Evolutionary conservation across 2,888 invertebrate genomes (phyloP).

Genomic region (Geotrupes spiniger): DNA sequence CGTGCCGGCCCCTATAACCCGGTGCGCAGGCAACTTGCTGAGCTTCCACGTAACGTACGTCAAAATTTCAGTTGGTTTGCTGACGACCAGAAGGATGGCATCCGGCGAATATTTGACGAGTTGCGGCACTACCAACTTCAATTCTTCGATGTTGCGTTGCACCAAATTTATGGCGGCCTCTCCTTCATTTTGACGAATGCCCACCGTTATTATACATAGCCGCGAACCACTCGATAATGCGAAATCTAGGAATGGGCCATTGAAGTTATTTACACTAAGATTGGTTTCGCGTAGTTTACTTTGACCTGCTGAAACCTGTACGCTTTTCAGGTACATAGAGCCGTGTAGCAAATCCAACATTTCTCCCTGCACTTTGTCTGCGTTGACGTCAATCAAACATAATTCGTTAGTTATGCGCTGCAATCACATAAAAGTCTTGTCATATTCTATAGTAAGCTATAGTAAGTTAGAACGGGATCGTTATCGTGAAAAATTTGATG

Average conservation of each 20-base stretch:
- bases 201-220: constrained; percentile 82
- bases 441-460: too few relatives aligned
- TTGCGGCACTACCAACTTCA: constrained; percentile 76
- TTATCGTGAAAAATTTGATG: too few relatives aligned
- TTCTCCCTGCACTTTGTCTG: constrained; percentile 83
- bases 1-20: constrained; percentile 84
- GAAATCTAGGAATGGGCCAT: constrained; percentile 65
- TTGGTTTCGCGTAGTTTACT: constrained; percentile 45
- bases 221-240: constrained; percentile 69
- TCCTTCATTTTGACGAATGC: constrained; percentile 80
- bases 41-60: constrained; percentile 88
- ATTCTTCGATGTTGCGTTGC: constrained; percentile 80
- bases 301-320: constrained; percentile 72
- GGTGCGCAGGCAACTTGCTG: constrained; percentile 77
- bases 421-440: too few relatives aligned
- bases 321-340: constrained; percentile 76
- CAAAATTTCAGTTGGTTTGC: constrained; percentile 85
- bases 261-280: neutral
- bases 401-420: constrained; percentile 78
- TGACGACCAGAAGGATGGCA: constrained; percentile 75
- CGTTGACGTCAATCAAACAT: constrained; percentile 77
- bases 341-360: constrained; percentile 91
- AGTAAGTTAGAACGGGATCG: too few relatives aligned
- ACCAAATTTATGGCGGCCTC: constrained; percentile 77
- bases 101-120: constrained; percentile 77